These are phyloP conservation scores for Dryadula phaetusa DNA, from an alignment of 2,888 invertebrate species.

Conservation along the genomic window DNA sequence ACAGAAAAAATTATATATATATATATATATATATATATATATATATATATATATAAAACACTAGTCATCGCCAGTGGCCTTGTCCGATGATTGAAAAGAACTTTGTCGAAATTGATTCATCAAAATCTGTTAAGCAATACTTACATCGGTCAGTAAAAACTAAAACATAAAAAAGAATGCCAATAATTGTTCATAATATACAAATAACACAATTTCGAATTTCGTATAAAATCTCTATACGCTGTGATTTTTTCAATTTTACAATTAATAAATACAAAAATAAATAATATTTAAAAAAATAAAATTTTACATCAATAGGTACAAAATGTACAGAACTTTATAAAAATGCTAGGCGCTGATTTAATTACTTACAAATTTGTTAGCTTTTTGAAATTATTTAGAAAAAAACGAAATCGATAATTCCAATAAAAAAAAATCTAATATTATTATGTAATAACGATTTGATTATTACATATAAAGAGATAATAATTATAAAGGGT, in stretches of 20 bases:
- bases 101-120: no score
- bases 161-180: constrained; percentile 1
- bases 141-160: background rate
- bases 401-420: no score
- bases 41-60: background rate
- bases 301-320: background rate
- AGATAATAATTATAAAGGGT: no score
- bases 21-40: no score
- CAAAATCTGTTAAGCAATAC: background rate
- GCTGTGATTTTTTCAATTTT: background rate
- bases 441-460: no score
- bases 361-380: constrained; percentile 6
- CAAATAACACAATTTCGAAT: background rate
- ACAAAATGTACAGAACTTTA: constrained; percentile 8
- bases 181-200: background rate
- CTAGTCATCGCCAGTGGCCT: background rate
- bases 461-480: no score
- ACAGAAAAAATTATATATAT: no score
- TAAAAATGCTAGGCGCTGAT: background rate
- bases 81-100: background rate
- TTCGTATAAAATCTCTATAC: background rate
- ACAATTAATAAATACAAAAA: background rate
- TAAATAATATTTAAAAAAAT: background rate
- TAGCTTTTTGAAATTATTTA: background rate
- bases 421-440: no score